These are phyloP conservation scores for Botia kubotai DNA, from an alignment of 2,797 vertebrate species.

Conservation along the genomic window DNA sequence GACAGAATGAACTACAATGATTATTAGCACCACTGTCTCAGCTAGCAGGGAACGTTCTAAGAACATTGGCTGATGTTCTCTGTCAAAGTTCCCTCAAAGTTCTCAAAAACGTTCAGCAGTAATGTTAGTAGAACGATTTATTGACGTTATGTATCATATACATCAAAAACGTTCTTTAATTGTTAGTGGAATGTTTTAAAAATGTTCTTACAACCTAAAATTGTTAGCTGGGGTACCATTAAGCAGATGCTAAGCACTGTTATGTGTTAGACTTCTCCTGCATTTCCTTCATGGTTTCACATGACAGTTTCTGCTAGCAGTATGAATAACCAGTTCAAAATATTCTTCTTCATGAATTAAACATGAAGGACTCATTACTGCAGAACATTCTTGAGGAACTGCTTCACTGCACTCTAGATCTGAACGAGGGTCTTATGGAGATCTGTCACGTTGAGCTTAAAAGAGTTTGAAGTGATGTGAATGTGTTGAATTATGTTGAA, in stretches of 20 bases:
- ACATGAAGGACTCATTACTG: conserved; percentile 36
- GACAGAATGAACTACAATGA: too few species aligned
- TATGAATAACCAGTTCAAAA: conserved; percentile 27
- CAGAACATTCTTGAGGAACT: conserved; percentile 2
- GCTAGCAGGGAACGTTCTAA: too few species aligned
- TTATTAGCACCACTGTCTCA: too few species aligned
- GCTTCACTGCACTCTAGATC: not conserved
- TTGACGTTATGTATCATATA: too few species aligned
- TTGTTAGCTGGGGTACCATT: not conserved
- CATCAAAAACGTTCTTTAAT: too few species aligned
- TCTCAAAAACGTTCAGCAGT: too few species aligned
- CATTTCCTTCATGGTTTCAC: not conserved
- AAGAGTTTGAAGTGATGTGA: not conserved
- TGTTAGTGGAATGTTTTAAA: too few species aligned
- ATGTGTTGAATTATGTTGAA: not conserved
- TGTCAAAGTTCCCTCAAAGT: too few species aligned
- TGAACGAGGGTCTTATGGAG: not conserved
- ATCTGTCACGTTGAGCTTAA: not conserved
- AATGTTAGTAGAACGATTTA: too few species aligned
- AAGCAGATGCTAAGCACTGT: not conserved
- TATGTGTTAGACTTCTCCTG: not conserved
- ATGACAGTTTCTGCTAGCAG: not conserved
- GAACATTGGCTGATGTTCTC: too few species aligned
- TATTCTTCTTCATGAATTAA: conserved; percentile 7
- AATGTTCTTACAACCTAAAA: too few species aligned